Evolutionary conservation across 2,797 vertebrate species (phyloP).

Genomic region (Sebastes cheni): DNA sequence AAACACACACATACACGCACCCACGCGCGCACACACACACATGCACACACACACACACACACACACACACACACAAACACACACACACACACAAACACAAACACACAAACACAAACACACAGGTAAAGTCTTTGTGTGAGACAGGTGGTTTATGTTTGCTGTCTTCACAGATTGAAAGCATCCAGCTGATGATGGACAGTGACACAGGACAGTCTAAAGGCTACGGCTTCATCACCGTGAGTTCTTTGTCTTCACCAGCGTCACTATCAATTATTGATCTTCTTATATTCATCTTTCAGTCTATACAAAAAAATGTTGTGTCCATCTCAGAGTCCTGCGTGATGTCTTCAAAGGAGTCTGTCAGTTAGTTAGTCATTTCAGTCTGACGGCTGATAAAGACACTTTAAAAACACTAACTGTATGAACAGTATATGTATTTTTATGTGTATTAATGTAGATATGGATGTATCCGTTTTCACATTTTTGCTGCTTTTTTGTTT

Average conservation of each 20-base stretch:
- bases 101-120: no score
- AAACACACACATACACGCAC: accelerated
- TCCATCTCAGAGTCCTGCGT: not conserved
- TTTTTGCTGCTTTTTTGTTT: no score
- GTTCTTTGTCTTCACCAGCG: constrained; percentile 32
- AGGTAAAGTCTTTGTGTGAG: not conserved
- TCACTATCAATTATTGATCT: not conserved
- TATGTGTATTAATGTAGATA: no score
- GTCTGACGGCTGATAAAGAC: no score
- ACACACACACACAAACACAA: not conserved
- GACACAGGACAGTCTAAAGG: constrained; percentile 95
- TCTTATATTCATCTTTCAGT: not conserved
- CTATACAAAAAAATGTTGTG: not conserved
- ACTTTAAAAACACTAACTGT: no score
- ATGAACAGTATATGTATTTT: not conserved
- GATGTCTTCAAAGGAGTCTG: not conserved
- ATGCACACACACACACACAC: accelerated
- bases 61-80: no score
- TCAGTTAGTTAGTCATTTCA: no score
- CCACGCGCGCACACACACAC: not conserved
- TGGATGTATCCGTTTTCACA: no score
- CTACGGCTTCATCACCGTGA: constrained; percentile 97
- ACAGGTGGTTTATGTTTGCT: not conserved
- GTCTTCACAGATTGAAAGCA: constrained; percentile 91
- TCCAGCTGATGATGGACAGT: constrained; percentile 98